Percentiles rank a stretch among this genome's conserved stretches.
These are phyloP conservation scores for Pantherophis guttatus DNA, from an alignment of 2,113 vertebrate genomes.

Conservation along the genomic window DNA sequence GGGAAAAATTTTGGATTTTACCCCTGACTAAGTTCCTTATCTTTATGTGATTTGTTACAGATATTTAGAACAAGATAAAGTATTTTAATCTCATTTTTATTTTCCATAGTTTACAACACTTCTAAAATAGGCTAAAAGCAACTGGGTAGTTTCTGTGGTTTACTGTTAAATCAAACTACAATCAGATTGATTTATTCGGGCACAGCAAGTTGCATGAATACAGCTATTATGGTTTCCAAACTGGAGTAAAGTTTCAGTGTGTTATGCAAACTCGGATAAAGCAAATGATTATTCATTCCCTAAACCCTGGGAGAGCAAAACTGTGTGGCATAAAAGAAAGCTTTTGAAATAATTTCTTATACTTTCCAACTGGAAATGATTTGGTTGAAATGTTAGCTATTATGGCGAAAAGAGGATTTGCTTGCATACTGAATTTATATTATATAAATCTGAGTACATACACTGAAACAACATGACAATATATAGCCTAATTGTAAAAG, in stretches of 20 bases:
- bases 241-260: background rate
- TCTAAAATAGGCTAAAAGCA: background rate
- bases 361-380: background rate
- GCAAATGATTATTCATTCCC: background rate
- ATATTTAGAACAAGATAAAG: background rate
- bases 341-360: background rate
- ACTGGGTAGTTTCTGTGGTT: background rate
- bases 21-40: no score
- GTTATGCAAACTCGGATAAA: background rate
- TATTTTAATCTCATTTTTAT: background rate
- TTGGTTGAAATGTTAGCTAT: background rate
- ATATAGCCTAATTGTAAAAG: background rate
- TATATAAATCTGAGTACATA: background rate
- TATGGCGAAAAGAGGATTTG: background rate
- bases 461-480: background rate
- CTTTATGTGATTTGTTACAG: background rate
- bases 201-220: background rate
- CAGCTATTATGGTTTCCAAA: background rate
- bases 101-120: background rate
- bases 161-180: background rate
- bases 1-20: no score
- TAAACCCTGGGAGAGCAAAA: background rate
- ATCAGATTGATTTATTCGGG: background rate
- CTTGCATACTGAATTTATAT: background rate
- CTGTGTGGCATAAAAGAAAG: background rate